Base-by-base conservation (phyloP, 1,140 invertebrate species). In the Pissodes strobi region DNA sequence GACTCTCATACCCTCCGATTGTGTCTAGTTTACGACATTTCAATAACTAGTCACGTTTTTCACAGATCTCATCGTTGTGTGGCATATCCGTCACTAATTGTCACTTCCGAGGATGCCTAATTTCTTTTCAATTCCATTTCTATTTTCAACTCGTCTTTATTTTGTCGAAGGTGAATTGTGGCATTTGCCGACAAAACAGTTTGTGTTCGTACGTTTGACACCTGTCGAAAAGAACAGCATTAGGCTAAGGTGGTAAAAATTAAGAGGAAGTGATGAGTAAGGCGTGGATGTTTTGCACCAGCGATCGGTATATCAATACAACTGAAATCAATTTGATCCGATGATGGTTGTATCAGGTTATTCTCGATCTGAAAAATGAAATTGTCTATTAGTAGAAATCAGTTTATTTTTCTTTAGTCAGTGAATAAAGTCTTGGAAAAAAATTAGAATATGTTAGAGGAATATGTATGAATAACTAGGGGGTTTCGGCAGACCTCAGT, bases 161-260 rank as follows among this genome's bases (percentile, higher is more conserved):
- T 52, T 12, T 52, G 19, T 23, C 13, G 45, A 13, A 1, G 18
- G 12, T 27, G 19, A 48, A 37, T 27, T 23, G 22, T 45, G 53
- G 39, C 38, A 22, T 27, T 43, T 45, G 60, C 60, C 60, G 60
- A 63, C 60, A 63, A 45, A 49, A 55, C 58, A 41, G 58, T 56
- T 45, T 27, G 53, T 56, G 23, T 45, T 34, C 2, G 17, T 34
- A 60, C 60, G 60, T 53, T 63, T 55, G 60, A 63, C 60, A 63
- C 60, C 60, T 63, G 60, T 63, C 60, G 37, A 55, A 63, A 56
- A 34, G 27, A 34, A n/a, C 51, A 53, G 2, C 51, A 10, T 53
- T 37, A 12, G 18, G 39, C 5, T 56, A 56, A 56, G 53, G 60
- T 45, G 60, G 48, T 63, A 63, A 63, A 63, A 60, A 53, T 53